These are phyloP conservation scores for Echiichthys vipera DNA, from an alignment of 2,797 vertebrate species.

Conservation along the genomic window DNA sequence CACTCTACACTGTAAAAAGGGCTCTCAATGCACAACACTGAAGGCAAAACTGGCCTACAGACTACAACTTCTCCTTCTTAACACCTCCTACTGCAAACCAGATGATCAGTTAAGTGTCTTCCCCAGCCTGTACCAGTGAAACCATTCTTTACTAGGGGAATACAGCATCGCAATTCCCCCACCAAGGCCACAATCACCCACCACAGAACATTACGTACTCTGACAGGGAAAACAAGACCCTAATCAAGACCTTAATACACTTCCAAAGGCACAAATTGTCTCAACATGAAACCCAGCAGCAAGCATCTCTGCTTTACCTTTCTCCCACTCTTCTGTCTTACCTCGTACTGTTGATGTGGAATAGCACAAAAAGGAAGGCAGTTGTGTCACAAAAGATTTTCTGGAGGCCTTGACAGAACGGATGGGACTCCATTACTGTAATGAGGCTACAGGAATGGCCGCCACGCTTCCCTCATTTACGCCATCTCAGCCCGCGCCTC, in stretches of 20 bases:
- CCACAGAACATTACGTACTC: constrained; percentile 69
- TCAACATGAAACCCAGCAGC: constrained; percentile 62
- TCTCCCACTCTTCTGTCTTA: constrained; percentile 33
- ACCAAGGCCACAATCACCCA: constrained; percentile 61
- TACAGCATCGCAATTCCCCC: constrained; percentile 23
- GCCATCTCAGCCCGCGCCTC: constrained; percentile 79
- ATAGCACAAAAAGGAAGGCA: constrained; percentile 69
- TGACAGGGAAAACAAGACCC: constrained; percentile 73
- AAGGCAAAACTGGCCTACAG: not conserved
- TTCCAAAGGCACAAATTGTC: constrained; percentile 75
- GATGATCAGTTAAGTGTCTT: constrained; percentile 17
- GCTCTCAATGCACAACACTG: not conserved
- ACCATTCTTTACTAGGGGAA: constrained; percentile 37
- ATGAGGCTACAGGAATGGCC: constrained; percentile 87
- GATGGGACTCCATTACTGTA: constrained; percentile 88
- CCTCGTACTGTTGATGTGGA: constrained; percentile 60
- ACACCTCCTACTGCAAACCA: constrained; percentile 2
- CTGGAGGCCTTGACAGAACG: constrained; percentile 85
- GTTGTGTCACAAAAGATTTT: constrained; percentile 81
- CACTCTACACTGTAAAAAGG: too few relatives aligned
- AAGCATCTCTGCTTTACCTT: constrained; percentile 52
- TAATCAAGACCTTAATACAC: constrained; percentile 82
- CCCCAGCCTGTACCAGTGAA: constrained; percentile 19
- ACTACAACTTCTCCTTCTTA: not conserved
- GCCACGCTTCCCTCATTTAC: constrained; percentile 85